Base-by-base conservation (phyloP, 1,140 invertebrate species). In the Mesaphorura yosii region DNA sequence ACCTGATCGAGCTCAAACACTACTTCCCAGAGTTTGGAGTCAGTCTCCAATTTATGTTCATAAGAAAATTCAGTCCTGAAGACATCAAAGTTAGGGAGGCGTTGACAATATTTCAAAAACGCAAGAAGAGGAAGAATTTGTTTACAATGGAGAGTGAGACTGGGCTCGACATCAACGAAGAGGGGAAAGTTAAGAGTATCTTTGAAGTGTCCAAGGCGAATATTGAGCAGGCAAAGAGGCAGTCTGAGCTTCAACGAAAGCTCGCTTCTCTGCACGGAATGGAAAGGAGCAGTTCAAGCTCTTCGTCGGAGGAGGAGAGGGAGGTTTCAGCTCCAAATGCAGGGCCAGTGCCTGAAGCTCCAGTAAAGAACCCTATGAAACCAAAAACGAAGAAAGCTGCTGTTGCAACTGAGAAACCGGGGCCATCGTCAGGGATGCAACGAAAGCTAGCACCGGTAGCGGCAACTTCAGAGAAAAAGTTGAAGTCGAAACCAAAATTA, bases 1-100 rank as follows among this genome's bases (percentile, higher is more conserved):
- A 57, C 19, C 38, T 57, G 14, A 17, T 46, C 6, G 37, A 48
- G 17, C 31, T 57, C 23, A 26, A 25, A 14, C 25, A 51, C 28
- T 31, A 45, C 17, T 56, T 56, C 25, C 41, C 48, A 3, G 5
- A 6, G 2, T 55, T 55, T 22, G 20, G 25, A 1, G 20, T 31
- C 3, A 48, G 37, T 6, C 27, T 55, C 3, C 2, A 31, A 41
- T 10, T 10, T 5, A 17, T 10, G 6, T 6, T 6, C 5, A 41
- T 6, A 7, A 41, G 22, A 41, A 41, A 19, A 41, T 41, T 17
- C 22, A 19, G 22, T 41, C 39, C n/a, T n/a, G n/a, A n/a, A n/a
- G n/a, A n/a, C n/a, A n/a, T n/a, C n/a, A n/a, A 19, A 41, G 17
- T 6, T 6, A 19, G 39, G 6, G 39, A 19, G 7, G 7, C 39